Base-by-base conservation (phyloP, 2,797 vertebrate genomes). In the Arctocebus calabarensis region DNA sequence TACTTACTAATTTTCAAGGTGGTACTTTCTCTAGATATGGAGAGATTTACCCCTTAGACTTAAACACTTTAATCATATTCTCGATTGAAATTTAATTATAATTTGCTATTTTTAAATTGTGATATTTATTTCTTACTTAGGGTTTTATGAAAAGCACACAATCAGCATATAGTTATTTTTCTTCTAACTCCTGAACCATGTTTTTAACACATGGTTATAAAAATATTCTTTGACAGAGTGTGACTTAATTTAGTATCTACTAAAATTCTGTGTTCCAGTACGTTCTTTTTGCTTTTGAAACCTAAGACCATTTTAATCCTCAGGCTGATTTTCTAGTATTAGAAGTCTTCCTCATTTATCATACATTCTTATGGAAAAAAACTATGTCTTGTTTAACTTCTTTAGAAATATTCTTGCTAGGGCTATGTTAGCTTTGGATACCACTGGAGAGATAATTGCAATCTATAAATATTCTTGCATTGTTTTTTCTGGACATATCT, bases 41-140 rank as follows among this genome's bases (percentile, higher is more conserved):
- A 75, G 32, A 66, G 29, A 81, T 70, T 62, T 94, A 32, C 10
- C 3, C 27, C 11, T 29, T 87, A 29, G 27, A 84, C 29, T 94
- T 74, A 88, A 82, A 93, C 86, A 68, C 64, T 94, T 90, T 96
- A 94, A 83, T 64, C 20, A 40, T 71, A 81, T 84, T 77, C 7
- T 55, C 27, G 43, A 23, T 23, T 77, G 12, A 55, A 82, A 87
- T 78, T 84, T 94, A 48, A 70, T 85, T 95, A 2, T 68, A 93
- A 83, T 86, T 73, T 57, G 66, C 29, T 34, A 2, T 55, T 37
- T 43, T 85, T 12, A 43, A 87, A 75, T 48, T 91, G 40, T 62
- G 43, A n/a, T 40, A 73, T 48, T 71, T 92, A 91, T 83, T 85
- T 88, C 11, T 90, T 40, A 64, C 25, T 64, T 70, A 68, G 17